Evolutionary conservation across 2,113 vertebrate genomes (phyloP), one percentile per base, ranked within the genome.

Genomic region (Abramis brama): DNA sequence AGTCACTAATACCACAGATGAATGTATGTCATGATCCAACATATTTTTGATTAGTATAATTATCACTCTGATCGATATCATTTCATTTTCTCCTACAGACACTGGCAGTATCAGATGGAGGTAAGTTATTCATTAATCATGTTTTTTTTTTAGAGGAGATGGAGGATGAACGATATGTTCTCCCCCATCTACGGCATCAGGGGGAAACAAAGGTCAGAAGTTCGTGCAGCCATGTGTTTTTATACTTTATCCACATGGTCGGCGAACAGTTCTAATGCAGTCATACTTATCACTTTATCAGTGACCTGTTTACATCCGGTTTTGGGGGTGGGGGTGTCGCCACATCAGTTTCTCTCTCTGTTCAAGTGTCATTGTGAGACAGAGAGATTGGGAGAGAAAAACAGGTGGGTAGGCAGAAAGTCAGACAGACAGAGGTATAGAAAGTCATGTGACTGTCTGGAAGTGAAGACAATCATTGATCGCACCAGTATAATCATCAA

Each of bases 81-180:
- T 83, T 70, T 86, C 2, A 84, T 75, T 66, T 91, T 30, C 89
- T 30, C 91, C 89, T 81, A 85, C 93, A 96, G 96, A 94, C 92
- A 74, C 93, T 95, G 92, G 95, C 96, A 0, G 93, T 94, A 73
- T 96, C 96, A 87, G 96, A 96, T 79, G 95, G 96, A 95, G 95
- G 96, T 96, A 89, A 95, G 94, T 87, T 71, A 13, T 86, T 81
- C 89, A 86, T 83, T 78, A 84, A 81, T 82, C 64, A 77, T 86
- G 27, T 10, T 52, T 64, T 79, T 64, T 79, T 43, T 55, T 15
- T 47, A 25, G 19, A 25, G 19, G 27, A 55, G 36, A 23, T 19
- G 81, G 71, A 86, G 75, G 83, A 74, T 82, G 62, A 45, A 79
- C 39, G 78, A 70, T 50, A 55, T 66, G 47, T 57, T 77, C 21